Evolutionary conservation across 2,888 invertebrate genomes (phyloP), one percentile per base, ranked within the genome.

Genomic region (Germaria angustata): DNA sequence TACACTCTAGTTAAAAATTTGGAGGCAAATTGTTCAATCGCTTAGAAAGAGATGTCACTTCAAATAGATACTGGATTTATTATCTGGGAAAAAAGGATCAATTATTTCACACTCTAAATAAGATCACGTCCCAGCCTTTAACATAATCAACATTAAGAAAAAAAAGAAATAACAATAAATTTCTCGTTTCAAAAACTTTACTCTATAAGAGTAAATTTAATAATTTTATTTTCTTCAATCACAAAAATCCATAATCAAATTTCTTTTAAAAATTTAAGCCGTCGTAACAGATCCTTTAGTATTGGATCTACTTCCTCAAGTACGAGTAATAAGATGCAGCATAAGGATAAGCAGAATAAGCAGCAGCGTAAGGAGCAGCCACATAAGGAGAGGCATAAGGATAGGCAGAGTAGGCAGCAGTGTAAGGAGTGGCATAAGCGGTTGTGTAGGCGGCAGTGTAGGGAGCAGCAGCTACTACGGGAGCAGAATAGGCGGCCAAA

Each of bases 391-490:
- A 73, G 17, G 84, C 81, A 39, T 86, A 86, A 2, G 86, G 86
- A 7, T 84, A 85, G 0, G 86, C 84, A 17, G 84, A 55, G 63
- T 85, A 6, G 82, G 84, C 80, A 28, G 83, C 51, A 8, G 84
- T 80, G n/a, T 86, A 85, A 9, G 89, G 78, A 78, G 89, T 84
- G 22, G 85, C 49, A 15, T 85, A 86, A 0, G 86, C 81, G 41
- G 85, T 84, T 65, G 84, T 51, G 15, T 84, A 84, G 28, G 81
- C 82, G 9, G 86, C 81, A 1, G 85, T 76, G 9, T 55, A 55
- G 8, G 55, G 55, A 32, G 55, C 13, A 53, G 51, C 55, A 20
- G 81, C 83, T 20, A 86, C 85, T 15, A 84, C 49, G 49, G 86
- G 86, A 9, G 87, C 77, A n/a, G 86, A 86, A 65, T 85, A 85